Percentiles rank a stretch among this genome's conserved stretches.
phyloP scores from a whole-genome alignment of 2,113 vertebrate species.

The Rhegmatorhina hoffmannsi region DNA sequence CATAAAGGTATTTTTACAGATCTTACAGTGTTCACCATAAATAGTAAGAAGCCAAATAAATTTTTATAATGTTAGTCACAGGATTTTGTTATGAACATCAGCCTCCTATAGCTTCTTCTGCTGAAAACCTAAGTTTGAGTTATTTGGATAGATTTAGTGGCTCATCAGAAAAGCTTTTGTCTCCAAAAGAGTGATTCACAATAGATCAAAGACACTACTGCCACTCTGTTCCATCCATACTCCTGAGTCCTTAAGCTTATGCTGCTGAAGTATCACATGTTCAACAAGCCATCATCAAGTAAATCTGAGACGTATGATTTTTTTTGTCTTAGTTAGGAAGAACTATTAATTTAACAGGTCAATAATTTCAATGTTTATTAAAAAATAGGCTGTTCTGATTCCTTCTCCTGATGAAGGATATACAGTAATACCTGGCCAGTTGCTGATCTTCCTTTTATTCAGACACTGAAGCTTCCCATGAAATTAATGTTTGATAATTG shows the following conservation, averaged over 20 bases:
- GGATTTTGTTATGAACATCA: not conserved
- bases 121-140: not conserved
- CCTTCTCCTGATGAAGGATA: not conserved
- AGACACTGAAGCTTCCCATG: not conserved
- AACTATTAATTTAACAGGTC: not conserved
- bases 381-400: not conserved
- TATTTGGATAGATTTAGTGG: not conserved
- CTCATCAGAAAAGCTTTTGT: not conserved
- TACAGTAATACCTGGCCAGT: not conserved
- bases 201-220: not conserved
- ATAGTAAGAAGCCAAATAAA: not conserved
- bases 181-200: not conserved
- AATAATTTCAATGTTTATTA: not conserved
- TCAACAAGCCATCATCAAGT: not conserved
- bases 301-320: not conserved
- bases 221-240: not conserved
- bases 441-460: not conserved
- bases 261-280: not conserved
- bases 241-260: not conserved
- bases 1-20: not conserved
- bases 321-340: not conserved
- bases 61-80: not conserved
- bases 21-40: not conserved
- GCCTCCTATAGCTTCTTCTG: not conserved
- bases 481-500: not conserved